These are phyloP conservation scores for Neoseiulus cucumeris DNA, from an alignment of 1,140 invertebrate genomes.

Conservation along the genomic window DNA sequence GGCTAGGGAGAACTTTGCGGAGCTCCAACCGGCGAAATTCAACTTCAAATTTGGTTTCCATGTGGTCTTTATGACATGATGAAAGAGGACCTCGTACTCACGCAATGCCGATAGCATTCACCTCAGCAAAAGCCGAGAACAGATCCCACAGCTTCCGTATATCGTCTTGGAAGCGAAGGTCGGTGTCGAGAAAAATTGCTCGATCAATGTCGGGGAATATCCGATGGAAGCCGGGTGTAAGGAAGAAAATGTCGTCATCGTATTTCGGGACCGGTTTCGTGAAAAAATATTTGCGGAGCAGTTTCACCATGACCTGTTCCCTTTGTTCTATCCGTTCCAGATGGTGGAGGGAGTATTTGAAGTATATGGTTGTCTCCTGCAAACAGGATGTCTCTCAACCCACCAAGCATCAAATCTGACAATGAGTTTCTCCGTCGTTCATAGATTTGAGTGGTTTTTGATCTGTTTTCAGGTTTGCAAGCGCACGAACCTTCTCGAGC, in stretches of 20 bases:
- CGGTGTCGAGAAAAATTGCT: conserved; percentile 54
- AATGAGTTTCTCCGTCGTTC: too few relatives aligned
- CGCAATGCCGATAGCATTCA: conserved; percentile 48
- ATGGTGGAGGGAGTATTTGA: conserved; percentile 30
- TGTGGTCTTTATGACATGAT: too few relatives aligned
- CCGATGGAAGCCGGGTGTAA: conserved; percentile 50
- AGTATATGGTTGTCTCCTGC: too few relatives aligned
- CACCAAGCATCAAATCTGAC: too few relatives aligned
- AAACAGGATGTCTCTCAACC: too few relatives aligned
- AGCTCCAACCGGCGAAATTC: too few relatives aligned
- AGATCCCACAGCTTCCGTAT: conserved; percentile 42
- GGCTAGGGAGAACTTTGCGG: not conserved
- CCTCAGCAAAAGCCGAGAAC: conserved; percentile 39
- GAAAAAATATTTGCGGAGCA: conserved; percentile 51
- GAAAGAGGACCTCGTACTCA: not conserved
- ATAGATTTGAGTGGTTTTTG: not conserved
- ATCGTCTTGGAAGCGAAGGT: conserved; percentile 49
- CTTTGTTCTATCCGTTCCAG: conserved; percentile 37
- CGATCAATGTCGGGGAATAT: conserved; percentile 36
- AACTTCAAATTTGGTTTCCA: too few relatives aligned
- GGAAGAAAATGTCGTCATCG: conserved; percentile 55
- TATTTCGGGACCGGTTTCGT: conserved; percentile 55
- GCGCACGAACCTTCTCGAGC: not conserved
- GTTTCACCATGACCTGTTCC: conserved; percentile 40
- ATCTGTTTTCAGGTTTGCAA: too few relatives aligned